Base-by-base conservation (phyloP, 2,888 invertebrate genomes). In the Papilio gigon region DNA sequence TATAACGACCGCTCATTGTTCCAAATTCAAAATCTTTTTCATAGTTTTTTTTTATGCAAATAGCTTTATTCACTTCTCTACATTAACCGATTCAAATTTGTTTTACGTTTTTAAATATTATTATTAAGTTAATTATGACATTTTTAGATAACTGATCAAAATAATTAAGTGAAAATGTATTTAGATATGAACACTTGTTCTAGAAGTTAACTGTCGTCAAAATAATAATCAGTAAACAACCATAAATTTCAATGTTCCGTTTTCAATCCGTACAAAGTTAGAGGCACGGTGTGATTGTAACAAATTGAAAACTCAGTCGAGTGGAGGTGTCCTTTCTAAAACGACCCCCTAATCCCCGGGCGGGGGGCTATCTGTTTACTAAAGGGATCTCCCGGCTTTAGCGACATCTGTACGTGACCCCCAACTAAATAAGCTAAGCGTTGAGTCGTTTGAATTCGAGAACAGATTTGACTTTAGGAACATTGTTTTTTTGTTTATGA, bases 301-400 rank as follows among this genome's bases (percentile, higher is more conserved):
- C 84, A 86, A 86, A 90, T 89, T 80, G 87, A 73, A 75, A 78
- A 79, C 80, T 77, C 80, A 76, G 78, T 76, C 77, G 83, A 79
- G 84, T 86, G 79, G 79, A 86, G 81, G 78, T 76, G 84, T 83
- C 85, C 83, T 79, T 85, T 84, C 53, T 83, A 87, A 88, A 86
- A 86, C 83, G 86, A 82, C 84, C 78, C 86, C 84, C 81, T 85
- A 83, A 86, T 85, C 84, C 80, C 80, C 78, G 79, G 77, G 77
- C 76, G 74, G 70, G n/a, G 73, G 30, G 75, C 78, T 76, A 87
- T 90, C 88, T 87, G 87, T 89, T 88, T 88, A 85, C 88, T 90
- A 89, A 90, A 88, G 87, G 90, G 89, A 89, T 83, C 80, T 77
- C 75, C 75, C 75, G 73, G 73, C 73, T 72, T 75, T 73, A 73